phyloP scores from a whole-genome alignment of 2,888 invertebrate genomes.

The Panopea generosa region DNA sequence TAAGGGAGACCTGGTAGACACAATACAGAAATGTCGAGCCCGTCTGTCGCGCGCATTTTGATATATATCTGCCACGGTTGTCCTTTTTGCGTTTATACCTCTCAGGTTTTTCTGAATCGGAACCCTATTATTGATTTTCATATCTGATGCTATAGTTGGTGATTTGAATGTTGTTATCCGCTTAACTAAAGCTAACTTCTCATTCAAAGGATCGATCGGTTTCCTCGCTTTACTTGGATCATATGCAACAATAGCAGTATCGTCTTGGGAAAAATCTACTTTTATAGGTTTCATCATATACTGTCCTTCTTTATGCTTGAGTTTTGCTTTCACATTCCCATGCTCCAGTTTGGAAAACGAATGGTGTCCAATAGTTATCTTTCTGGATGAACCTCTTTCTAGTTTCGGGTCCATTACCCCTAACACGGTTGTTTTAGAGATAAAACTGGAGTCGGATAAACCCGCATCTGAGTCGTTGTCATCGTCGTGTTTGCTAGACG shows the following conservation, averaged over 20 bases:
- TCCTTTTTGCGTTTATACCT: slow-evolving; percentile 69
- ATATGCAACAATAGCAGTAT: slow-evolving; percentile 45
- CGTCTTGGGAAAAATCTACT: slow-evolving; percentile 29
- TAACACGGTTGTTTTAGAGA: slow-evolving; percentile 44
- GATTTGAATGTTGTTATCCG: slow-evolving; percentile 65
- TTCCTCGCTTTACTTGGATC: slow-evolving; percentile 34
- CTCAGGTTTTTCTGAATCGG: slow-evolving; percentile 73
- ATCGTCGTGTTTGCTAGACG: slow-evolving; percentile 14
- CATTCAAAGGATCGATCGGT: slow-evolving; percentile 62
- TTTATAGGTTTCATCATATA: slow-evolving; percentile 69
- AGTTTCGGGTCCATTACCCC: slow-evolving; percentile 69
- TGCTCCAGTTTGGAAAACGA: slow-evolving; percentile 67
- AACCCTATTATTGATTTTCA: slow-evolving; percentile 75
- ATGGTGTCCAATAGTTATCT: slow-evolving; percentile 65
- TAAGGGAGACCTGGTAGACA: slow-evolving; percentile 4
- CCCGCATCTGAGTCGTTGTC: slow-evolving; percentile 18
- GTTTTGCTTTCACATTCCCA: slow-evolving; percentile 63
- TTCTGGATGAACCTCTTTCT: slow-evolving; percentile 60
- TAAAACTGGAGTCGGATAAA: slow-evolving; percentile 24
- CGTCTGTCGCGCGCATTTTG: slow-evolving; percentile 69
- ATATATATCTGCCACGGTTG: slow-evolving; percentile 73
- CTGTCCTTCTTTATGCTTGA: slow-evolving; percentile 68
- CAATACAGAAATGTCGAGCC: slow-evolving; percentile 71
- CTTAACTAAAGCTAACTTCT: slow-evolving; percentile 71
- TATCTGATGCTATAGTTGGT: slow-evolving; percentile 71